Conservation (phyloP, 2,797 vertebrate species). For the Sebastes iracundus region DNA sequence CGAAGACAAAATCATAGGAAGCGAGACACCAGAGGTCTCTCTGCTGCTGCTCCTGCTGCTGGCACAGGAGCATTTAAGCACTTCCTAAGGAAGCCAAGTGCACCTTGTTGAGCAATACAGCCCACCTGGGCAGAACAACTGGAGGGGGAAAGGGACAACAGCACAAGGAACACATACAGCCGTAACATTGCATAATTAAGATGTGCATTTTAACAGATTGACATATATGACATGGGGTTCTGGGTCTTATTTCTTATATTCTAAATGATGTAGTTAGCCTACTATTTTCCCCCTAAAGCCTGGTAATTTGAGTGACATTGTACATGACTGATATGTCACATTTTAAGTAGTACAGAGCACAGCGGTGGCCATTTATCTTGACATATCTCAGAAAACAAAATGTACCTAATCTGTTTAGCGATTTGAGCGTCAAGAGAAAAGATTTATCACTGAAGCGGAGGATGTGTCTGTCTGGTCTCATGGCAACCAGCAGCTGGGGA, state of each 20-base stretch:
- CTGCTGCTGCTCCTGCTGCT: too few species aligned
- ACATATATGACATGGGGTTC: not conserved
- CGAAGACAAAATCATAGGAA: too few species aligned
- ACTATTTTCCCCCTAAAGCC: not conserved
- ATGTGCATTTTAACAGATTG: not conserved
- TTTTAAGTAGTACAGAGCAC: not conserved
- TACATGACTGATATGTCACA: not conserved
- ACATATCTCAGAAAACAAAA: constrained; percentile 9
- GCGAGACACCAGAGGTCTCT: too few species aligned
- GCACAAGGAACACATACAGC: too few species aligned
- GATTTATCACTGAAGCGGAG: constrained; percentile 46
- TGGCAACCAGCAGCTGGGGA: constrained; percentile 74
- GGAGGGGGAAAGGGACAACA: too few species aligned
- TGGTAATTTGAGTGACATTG: not conserved
- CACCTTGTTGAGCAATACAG: too few species aligned
- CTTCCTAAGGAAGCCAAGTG: too few species aligned
- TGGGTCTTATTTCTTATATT: not conserved
- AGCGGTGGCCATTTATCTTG: not conserved
- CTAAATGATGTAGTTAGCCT: not conserved
- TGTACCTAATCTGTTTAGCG: not conserved
- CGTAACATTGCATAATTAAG: not conserved
- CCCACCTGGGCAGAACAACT: too few species aligned
- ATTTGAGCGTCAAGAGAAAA: constrained; percentile 31
- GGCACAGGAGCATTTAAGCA: too few species aligned
- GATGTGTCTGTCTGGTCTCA: constrained; percentile 76